Conservation (phyloP, 2,113 vertebrate species). For the Thalassarche chlororhynchos region DNA sequence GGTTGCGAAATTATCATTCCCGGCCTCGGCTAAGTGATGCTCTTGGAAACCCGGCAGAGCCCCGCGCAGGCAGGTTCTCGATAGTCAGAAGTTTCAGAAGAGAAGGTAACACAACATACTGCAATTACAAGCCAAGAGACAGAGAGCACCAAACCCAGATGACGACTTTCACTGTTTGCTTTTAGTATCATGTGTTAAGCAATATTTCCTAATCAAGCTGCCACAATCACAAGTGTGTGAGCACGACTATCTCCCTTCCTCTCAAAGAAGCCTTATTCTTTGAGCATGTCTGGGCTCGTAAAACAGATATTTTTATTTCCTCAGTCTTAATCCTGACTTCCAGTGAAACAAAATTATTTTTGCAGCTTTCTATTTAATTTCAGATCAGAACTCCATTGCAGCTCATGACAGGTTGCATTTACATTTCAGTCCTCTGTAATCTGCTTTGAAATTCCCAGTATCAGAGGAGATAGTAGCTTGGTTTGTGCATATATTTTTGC, state of each 20-base stretch:
- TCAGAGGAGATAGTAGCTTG: neutral
- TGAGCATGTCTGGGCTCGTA: neutral
- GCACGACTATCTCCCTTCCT: neutral
- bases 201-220: neutral
- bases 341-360: neutral
- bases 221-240: neutral
- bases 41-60: neutral
- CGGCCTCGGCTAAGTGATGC: neutral
- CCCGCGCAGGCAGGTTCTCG: rapidly evolving
- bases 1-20: rapidly evolving
- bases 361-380: neutral
- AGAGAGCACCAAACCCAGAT: neutral
- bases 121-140: neutral
- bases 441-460: neutral
- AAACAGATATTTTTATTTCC: neutral
- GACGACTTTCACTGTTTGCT: neutral
- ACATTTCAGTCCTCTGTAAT: neutral
- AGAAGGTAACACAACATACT: neutral
- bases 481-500: neutral
- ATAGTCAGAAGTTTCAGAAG: neutral
- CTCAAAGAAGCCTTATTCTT: neutral
- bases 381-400: neutral
- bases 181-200: neutral
- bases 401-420: neutral
- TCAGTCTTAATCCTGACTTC: neutral